Evolutionary conservation across 2,888 invertebrate genomes (phyloP).

Genomic region (Muschampia plurimacula): DNA sequence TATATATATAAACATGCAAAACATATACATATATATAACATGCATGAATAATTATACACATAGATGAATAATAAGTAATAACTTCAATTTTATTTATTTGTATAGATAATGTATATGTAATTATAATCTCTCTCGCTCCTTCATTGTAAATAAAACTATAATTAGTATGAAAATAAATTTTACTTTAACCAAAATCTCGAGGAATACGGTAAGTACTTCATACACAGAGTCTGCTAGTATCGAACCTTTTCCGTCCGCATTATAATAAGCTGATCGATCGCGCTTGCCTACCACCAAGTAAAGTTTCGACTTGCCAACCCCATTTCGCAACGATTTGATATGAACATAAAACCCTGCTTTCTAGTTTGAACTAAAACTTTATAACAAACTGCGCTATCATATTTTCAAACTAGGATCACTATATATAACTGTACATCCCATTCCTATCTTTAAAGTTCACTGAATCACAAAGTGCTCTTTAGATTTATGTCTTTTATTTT

Average conservation of each 20-base stretch:
- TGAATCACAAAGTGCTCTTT: constrained; percentile 18
- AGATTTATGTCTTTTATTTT: constrained; percentile 15
- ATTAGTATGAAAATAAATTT: too few species aligned
- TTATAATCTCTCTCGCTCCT: too few species aligned
- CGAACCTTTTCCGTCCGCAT: neutral
- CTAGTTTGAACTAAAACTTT: constrained; percentile 14
- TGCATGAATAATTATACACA: too few species aligned
- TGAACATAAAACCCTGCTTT: constrained; percentile 21
- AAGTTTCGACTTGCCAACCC: neutral
- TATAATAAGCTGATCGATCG: neutral
- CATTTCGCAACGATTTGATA: constrained; percentile 17
- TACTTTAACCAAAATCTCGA: neutral
- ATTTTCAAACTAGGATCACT: constrained; percentile 33
- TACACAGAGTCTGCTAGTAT: neutral
- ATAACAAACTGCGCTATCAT: constrained; percentile 29
- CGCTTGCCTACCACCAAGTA: neutral
- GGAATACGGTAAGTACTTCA: neutral
- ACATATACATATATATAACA: too few species aligned
- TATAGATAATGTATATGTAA: too few species aligned
- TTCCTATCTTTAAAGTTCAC: constrained; percentile 26
- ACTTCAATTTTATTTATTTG: too few species aligned
- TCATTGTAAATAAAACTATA: too few species aligned
- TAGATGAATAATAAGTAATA: too few species aligned
- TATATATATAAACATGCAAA: too few species aligned
- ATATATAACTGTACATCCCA: constrained; percentile 22